Evolutionary conservation across 2,797 vertebrate genomes (phyloP).

Genomic region (Luscinia luscinia): DNA sequence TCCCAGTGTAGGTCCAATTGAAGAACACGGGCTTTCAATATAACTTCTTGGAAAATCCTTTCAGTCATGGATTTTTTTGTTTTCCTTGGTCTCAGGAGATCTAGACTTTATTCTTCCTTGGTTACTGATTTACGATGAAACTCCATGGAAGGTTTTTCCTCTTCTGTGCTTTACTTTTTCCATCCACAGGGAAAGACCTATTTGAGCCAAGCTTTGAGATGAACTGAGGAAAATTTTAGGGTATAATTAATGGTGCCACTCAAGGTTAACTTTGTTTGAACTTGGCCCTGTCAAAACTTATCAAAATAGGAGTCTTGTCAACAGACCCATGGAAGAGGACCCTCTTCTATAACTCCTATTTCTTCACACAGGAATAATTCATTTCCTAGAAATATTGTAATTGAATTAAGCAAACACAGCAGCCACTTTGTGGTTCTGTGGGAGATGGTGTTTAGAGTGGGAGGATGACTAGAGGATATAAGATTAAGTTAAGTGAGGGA

Average conservation of each 20-base stretch:
- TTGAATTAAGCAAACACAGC: constrained; percentile 3
- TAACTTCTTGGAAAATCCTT: background rate
- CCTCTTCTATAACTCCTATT: background rate
- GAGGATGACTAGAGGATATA: constrained; percentile 38
- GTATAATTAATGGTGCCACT: background rate
- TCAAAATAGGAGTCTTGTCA: background rate
- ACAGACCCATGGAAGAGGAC: background rate
- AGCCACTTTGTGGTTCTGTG: constrained; percentile 30
- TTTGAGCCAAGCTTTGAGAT: background rate
- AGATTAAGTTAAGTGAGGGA: constrained; percentile 24
- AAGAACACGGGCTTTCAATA: background rate
- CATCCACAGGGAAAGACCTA: background rate
- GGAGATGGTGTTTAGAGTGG: constrained; percentile 48
- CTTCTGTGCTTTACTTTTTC: background rate
- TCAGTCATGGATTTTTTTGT: background rate
- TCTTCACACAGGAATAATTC: background rate
- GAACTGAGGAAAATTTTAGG: background rate
- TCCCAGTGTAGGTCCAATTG: background rate
- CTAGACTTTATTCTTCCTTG: background rate
- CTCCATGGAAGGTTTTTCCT: rapidly evolving
- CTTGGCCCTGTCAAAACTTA: background rate
- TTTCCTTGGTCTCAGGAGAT: background rate
- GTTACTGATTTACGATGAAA: background rate
- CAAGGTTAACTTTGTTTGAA: background rate
- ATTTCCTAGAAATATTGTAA: constrained; percentile 13